phyloP scores from a whole-genome alignment of 1,140 invertebrate species.

The Drosophila jambulina region DNA sequence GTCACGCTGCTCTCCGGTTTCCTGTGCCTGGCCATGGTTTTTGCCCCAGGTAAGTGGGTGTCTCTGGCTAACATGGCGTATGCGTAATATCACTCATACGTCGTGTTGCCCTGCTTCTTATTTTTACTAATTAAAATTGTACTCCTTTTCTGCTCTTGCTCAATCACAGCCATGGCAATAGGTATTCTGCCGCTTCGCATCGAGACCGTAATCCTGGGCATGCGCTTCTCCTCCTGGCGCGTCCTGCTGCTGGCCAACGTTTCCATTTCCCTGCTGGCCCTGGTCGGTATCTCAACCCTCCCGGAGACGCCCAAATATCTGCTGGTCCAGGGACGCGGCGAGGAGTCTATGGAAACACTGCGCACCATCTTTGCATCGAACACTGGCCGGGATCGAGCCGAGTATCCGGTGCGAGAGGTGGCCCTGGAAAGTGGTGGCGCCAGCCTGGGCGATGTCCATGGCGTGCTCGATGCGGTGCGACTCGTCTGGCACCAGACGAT shows the following conservation, averaged over 20 bases:
- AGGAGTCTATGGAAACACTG: constrained; percentile 88
- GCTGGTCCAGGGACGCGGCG: constrained; percentile 87
- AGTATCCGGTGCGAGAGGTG: constrained; percentile 67
- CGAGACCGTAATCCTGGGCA: constrained; percentile 82
- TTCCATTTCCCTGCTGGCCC: constrained; percentile 86
- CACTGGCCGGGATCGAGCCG: constrained; percentile 74
- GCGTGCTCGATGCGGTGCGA: constrained; percentile 65
- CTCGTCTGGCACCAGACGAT: constrained; percentile 85
- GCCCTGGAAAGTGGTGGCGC: constrained; percentile 48
- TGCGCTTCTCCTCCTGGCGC: constrained; percentile 88
- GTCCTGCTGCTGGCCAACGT: constrained; percentile 87
- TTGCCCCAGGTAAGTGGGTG: constrained; percentile 87
- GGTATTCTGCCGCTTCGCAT: constrained; percentile 87
- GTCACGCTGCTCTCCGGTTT: constrained; percentile 88
- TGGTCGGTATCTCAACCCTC: constrained; percentile 86
- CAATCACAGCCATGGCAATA: constrained; percentile 87
- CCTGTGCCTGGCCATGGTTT: constrained; percentile 88
- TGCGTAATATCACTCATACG: neutral
- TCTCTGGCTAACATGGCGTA: neutral
- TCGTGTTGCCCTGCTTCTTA: neutral
- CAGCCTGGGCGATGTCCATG: constrained; percentile 62
- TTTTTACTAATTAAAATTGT: neutral
- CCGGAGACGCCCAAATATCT: constrained; percentile 93
- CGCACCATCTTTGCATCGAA: constrained; percentile 88
- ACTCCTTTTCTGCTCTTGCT: neutral